phyloP scores from a whole-genome alignment of 37 sponge, comb jelly and placozoan genomes.

The Tethya wilhelma region DNA sequence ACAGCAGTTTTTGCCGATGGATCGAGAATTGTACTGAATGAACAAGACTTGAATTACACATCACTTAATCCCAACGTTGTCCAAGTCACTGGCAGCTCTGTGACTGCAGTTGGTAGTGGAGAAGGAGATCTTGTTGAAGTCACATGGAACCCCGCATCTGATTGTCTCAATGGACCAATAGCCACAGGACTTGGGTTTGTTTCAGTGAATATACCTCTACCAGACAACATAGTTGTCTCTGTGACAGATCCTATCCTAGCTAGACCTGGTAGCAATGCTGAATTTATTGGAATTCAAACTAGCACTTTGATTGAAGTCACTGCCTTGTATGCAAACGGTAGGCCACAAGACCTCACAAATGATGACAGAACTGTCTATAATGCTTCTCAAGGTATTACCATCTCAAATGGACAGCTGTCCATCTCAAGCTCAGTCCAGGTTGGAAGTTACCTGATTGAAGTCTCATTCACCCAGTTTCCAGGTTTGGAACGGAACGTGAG shows the following conservation, averaged over 20 bases:
- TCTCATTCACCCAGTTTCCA: constrained; percentile 58
- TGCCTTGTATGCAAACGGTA: constrained; percentile 28
- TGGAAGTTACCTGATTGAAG: constrained; percentile 17
- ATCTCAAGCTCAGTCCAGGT: neutral
- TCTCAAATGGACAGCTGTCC: no score
- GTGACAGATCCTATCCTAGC: constrained; percentile 4
- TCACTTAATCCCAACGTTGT: constrained; percentile 45
- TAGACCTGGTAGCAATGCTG: constrained; percentile 18
- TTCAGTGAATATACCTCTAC: constrained; percentile 22
- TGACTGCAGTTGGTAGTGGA: constrained; percentile 21
- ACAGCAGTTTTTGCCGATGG: constrained; percentile 78
- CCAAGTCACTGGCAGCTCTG: constrained; percentile 10
- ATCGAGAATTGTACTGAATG: constrained; percentile 33
- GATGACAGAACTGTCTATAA: constrained; percentile 41
- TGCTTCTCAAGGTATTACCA: neutral
- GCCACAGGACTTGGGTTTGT: constrained; percentile 21
- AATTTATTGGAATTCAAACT: constrained; percentile 26
- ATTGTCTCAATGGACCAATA: constrained; percentile 5
- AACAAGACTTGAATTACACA: neutral
- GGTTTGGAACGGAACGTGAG: neutral
- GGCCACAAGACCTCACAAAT: constrained; percentile 28
- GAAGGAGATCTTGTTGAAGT: constrained; percentile 49
- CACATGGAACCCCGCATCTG: constrained; percentile 19
- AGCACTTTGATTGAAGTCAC: constrained; percentile 3
- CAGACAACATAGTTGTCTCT: constrained; percentile 10